These are phyloP conservation scores for Parazoanthus swiftii DNA, from an alignment of 92 coral and sea anemone species.

Conservation along the genomic window DNA sequence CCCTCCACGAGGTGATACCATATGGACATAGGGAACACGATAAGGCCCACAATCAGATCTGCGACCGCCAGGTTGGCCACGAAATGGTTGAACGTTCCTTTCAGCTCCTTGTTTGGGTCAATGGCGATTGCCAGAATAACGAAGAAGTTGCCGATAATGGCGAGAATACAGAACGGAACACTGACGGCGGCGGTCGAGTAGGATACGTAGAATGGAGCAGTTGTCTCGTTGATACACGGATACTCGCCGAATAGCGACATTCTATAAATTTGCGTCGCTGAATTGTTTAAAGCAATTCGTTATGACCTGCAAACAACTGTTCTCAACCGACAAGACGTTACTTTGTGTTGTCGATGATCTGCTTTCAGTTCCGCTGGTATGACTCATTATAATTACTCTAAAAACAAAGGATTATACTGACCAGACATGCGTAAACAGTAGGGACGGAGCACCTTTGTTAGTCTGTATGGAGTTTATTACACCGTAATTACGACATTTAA, in stretches of 20 bases:
- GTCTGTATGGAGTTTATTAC: too few species aligned
- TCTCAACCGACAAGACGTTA: not conserved
- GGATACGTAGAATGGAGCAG: conserved; percentile 71
- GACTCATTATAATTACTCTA: too few species aligned
- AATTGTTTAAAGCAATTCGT: too few species aligned
- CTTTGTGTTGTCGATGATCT: not conserved
- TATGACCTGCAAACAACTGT: not conserved
- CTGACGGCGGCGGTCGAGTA: conserved; percentile 58
- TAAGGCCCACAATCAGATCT: conserved; percentile 70
- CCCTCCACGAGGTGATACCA: conserved; percentile 71
- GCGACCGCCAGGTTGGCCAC: conserved; percentile 80
- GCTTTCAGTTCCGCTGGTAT: not conserved
- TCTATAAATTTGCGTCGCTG: not conserved
- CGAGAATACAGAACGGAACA: conserved; percentile 49
- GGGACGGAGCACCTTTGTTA: not conserved
- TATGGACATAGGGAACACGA: conserved; percentile 63
- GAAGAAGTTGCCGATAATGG: conserved; percentile 70
- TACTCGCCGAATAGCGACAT: conserved; percentile 76
- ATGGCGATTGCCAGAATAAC: conserved; percentile 73
- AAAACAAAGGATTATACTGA: not conserved
- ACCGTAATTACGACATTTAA: too few species aligned
- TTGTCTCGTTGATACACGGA: conserved; percentile 65
- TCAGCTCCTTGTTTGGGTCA: conserved; percentile 81
- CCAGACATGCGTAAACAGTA: not conserved
- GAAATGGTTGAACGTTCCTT: conserved; percentile 70